Evolutionary conservation across 92 coral and sea anemone genomes (phyloP).

Genomic region (Porites cylindrica): DNA sequence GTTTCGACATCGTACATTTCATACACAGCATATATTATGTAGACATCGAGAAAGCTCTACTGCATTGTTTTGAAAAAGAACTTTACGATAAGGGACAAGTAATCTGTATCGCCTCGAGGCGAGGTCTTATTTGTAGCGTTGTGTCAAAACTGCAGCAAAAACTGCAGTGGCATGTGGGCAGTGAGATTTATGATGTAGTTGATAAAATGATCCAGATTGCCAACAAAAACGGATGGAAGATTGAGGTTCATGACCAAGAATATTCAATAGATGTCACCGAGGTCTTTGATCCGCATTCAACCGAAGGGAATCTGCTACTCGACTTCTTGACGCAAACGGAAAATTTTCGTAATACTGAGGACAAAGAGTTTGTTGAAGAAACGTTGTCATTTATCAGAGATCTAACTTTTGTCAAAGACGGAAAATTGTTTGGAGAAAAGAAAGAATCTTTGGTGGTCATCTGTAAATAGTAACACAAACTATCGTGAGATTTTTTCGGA

Average conservation of each 20-base stretch:
- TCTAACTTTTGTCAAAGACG: background rate
- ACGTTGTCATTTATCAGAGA: background rate
- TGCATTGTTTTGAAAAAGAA: conserved; percentile 7
- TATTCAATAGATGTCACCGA: background rate
- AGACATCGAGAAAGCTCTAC: too few species aligned
- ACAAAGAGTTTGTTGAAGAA: background rate
- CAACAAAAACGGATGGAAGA: background rate
- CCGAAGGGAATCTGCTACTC: background rate
- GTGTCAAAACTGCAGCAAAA: background rate
- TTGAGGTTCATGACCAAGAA: background rate
- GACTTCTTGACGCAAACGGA: too few species aligned
- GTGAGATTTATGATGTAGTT: background rate
- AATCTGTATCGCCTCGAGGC: background rate
- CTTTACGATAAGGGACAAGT: background rate
- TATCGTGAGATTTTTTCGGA: too few species aligned
- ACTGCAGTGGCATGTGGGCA: background rate
- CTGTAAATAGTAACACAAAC: background rate
- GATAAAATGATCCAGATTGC: background rate
- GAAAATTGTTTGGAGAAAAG: background rate
- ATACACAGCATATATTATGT: too few species aligned
- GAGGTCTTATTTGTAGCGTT: background rate
- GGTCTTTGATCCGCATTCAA: background rate
- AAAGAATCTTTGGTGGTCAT: background rate
- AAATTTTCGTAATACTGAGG: too few species aligned
- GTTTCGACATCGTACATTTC: too few species aligned